Evolutionary conservation across 2,797 vertebrate species (phyloP).

Genomic region (Eulemur mongoz): DNA sequence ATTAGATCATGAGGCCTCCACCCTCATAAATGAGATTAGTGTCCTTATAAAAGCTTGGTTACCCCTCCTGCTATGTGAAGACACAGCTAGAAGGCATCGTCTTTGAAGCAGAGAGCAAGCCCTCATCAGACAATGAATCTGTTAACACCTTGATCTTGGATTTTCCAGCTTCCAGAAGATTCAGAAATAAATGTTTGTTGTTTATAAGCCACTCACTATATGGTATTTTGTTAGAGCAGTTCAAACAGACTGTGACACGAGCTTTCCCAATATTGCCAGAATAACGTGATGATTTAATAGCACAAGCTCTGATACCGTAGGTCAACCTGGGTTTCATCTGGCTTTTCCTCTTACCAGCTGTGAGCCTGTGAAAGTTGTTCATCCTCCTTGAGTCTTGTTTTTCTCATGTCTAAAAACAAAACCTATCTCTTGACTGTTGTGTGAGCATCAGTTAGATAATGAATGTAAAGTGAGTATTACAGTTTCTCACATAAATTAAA

Average conservation of each 20-base stretch:
- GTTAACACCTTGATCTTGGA: neutral
- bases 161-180: neutral
- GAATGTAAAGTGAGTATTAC: neutral
- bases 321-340: neutral
- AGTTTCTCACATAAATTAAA: neutral
- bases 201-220: neutral
- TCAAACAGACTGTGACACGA: neutral
- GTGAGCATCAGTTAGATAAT: neutral
- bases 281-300: rapidly evolving
- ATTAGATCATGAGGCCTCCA: neutral
- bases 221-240: neutral
- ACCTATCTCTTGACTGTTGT: neutral
- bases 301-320: neutral
- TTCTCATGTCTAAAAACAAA: neutral
- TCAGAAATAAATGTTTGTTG: neutral
- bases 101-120: neutral
- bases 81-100: no score
- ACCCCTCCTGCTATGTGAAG: no score
- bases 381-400: neutral
- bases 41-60: neutral
- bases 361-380: neutral
- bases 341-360: neutral
- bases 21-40: neutral
- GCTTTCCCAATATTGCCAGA: neutral
- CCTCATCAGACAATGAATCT: neutral